These are phyloP conservation scores for Onychomys torridus DNA, from an alignment of 2,797 vertebrate species.

Conservation along the genomic window DNA sequence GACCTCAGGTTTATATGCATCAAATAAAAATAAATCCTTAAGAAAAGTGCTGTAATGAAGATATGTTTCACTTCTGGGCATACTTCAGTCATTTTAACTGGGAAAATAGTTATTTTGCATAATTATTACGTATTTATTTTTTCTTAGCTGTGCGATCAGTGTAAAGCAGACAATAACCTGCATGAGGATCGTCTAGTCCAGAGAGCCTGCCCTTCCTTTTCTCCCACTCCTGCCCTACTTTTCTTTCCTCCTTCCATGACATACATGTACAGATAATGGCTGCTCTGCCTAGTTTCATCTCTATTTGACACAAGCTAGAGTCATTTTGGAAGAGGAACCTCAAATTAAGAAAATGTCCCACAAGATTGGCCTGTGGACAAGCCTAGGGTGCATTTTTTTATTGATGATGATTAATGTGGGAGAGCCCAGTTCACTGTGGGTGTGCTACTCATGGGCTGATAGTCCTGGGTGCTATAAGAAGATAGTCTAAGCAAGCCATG, in stretches of 20 bases:
- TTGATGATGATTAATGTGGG: neutral
- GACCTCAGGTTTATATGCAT: slow-evolving; percentile 52
- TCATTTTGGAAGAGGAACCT: neutral
- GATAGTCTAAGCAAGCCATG: neutral
- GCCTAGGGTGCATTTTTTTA: neutral
- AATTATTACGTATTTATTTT: slow-evolving; percentile 35
- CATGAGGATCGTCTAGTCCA: neutral
- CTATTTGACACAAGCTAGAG: neutral
- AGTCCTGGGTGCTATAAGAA: neutral
- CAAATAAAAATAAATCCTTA: slow-evolving; percentile 72
- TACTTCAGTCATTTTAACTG: slow-evolving; percentile 52
- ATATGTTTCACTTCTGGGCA: slow-evolving; percentile 48
- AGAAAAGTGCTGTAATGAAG: slow-evolving; percentile 51
- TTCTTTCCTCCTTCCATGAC: neutral
- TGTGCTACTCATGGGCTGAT: neutral
- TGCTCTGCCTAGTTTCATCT: neutral
- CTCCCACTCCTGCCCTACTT: neutral
- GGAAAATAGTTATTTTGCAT: slow-evolving; percentile 43
- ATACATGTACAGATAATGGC: neutral
- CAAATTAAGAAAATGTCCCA: too few species aligned
- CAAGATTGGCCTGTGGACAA: neutral
- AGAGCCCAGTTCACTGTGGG: too few species aligned
- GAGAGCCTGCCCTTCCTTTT: neutral
- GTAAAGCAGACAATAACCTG: slow-evolving; percentile 23
- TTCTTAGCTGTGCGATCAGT: neutral